A percentile compares a stretch with the other conserved stretches of the same genome.
Evolutionary conservation across 2,113 vertebrate genomes (phyloP).

Genomic region (Festucalex cinctus): DNA sequence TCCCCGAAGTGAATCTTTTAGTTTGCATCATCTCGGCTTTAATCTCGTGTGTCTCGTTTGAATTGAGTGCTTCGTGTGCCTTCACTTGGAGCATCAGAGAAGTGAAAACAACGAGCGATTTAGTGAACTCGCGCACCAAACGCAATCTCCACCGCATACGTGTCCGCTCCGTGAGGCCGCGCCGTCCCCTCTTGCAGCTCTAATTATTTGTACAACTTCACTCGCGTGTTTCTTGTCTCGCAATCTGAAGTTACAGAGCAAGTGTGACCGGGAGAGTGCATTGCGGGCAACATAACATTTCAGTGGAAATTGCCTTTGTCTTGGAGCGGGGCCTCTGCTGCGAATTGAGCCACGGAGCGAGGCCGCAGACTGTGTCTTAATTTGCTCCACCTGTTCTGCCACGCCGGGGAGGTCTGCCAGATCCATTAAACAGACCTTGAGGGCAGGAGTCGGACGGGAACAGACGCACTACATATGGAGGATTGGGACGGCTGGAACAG

Average conservation of each 20-base stretch:
- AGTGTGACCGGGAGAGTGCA: conserved; percentile 44
- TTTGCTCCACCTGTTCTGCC: conserved; percentile 75
- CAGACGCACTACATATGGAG: conserved; percentile 54
- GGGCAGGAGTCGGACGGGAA: conserved; percentile 72
- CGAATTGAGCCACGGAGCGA: conserved; percentile 58
- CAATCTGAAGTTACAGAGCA: conserved; percentile 59
- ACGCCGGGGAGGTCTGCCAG: conserved; percentile 73
- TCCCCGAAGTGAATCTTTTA: not conserved
- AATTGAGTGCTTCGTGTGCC: conserved; percentile 5
- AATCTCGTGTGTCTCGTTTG: conserved; percentile 29
- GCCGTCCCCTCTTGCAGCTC: conserved; percentile 44
- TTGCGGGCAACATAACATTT: conserved; percentile 63
- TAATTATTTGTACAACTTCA: conserved; percentile 55
- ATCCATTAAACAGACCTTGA: conserved; percentile 82
- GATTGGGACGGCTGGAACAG: conserved; percentile 13
- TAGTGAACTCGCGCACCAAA: conserved; percentile 2
- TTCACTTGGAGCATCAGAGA: conserved; percentile 12
- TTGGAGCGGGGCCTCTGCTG: conserved; percentile 59
- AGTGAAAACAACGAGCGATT: not conserved
- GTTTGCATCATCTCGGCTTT: not conserved
- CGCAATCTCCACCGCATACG: conserved; percentile 27
- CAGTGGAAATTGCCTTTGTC: conserved; percentile 68
- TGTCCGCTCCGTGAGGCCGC: conserved; percentile 28
- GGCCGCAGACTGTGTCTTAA: conserved; percentile 72
- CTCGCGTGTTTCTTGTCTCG: conserved; percentile 52